Evolutionary conservation across 2,113 vertebrate genomes (phyloP).

Genomic region (Ammodytes dubius): DNA sequence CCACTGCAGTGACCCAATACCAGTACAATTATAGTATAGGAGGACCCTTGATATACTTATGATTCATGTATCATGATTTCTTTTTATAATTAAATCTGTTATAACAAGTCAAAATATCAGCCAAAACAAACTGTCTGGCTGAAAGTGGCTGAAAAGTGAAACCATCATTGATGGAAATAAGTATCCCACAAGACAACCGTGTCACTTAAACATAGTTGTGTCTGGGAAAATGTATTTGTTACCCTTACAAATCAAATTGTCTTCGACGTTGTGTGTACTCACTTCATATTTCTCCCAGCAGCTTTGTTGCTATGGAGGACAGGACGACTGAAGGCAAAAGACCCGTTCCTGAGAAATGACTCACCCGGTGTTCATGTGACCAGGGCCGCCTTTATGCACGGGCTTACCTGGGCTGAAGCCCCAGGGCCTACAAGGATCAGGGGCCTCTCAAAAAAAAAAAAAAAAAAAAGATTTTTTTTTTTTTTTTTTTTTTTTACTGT

Average conservation of each 20-base stretch:
- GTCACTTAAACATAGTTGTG: slow-evolving; percentile 21
- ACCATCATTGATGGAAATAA: slow-evolving; percentile 10
- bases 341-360: slow-evolving; percentile 65
- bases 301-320: slow-evolving; percentile 44
- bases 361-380: slow-evolving; percentile 71
- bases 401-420: too few relatives aligned
- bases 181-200: not conserved
- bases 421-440: too few relatives aligned
- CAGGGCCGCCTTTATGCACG: too few relatives aligned
- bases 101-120: slow-evolving; percentile 20
- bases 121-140: not conserved
- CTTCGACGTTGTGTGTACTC: slow-evolving; percentile 5
- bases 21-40: not conserved
- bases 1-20: not conserved
- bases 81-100: slow-evolving; percentile 7
- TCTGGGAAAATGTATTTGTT: slow-evolving; percentile 18
- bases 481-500: too few relatives aligned
- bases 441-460: too few relatives aligned
- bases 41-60: not conserved
- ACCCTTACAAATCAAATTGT: slow-evolving; percentile 40
- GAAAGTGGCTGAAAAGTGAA: slow-evolving; percentile 6
- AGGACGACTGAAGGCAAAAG: slow-evolving; percentile 47
- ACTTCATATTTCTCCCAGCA: slow-evolving; percentile 40
- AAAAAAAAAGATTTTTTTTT: too few relatives aligned
- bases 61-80: not conserved